Evolutionary conservation across 2,113 vertebrate species (phyloP), one percentile per base, ranked within the genome.

Genomic region (Hylia prasina): DNA sequence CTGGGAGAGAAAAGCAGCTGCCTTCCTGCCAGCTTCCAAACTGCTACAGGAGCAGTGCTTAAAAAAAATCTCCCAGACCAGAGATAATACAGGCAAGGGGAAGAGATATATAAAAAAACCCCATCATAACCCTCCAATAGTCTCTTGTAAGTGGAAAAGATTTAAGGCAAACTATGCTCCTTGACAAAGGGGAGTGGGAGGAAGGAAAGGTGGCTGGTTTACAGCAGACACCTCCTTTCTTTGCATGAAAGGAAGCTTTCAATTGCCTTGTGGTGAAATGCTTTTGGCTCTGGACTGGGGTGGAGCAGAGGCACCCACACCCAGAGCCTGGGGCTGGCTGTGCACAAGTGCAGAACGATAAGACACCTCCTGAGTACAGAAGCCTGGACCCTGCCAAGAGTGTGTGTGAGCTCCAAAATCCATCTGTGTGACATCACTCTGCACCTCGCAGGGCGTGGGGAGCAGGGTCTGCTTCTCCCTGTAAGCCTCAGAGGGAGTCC

Each of bases 211-310:
- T 1, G 13, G 50, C 78, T 73, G 87, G 30, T 84, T 91, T 89
- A 77, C 77, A 91, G 15, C 30, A 69, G 82, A 33, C 78, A 51
- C 79, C 92, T 97, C 71, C 68, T 92, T 90, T 91, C 82, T 81
- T 47, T 40, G 82, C 13, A 15, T 85, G 88, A 77, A 93, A 91
- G 91, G 93, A 91, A 96, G 71, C 76, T 20, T 96, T 94, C 92
- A 80, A 35, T 96, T 95, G 94, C 94, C 92, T 92, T n/a, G 85
- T 96, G 90, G 71, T 96, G 90, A 94, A 92, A 93, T 71, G 85
- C 85, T 78, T 80, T 94, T 97, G 96, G 96, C 82, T 94, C 64
- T 84, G 4, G 3, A 12, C 75, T 83, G 71, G 87, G 84, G 72
- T 89, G 94, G 88, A 87, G 90, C 27, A 1, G 53, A 95, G 92